Base-by-base conservation (phyloP, 1,140 invertebrate genomes). In the Bombus difficillimus region DNA sequence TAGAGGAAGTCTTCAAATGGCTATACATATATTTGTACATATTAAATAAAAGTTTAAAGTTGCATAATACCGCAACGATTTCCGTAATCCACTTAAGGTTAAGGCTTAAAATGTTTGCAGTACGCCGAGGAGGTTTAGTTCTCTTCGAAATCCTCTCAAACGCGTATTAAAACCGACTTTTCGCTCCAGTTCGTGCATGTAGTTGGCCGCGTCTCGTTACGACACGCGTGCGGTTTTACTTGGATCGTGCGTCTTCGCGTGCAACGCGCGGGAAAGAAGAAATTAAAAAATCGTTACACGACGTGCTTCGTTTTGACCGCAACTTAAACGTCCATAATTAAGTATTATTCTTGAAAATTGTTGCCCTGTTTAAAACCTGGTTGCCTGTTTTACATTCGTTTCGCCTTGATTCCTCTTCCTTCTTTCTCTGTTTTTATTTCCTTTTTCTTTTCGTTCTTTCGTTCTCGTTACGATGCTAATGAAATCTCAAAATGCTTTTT, bases 301-400 rank as follows among this genome's bases (percentile, higher is more conserved):
- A 77, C 47, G 9, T 15, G 57, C 37, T 34, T 41, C 69, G 69
- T 71, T n/a, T 71, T 41, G 69, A 73, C 41, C 39, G 41, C 41
- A 22, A 22, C 39, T 73, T 73, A 73, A 73, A 73, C n/a, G 41
- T 32, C 13, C 41, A 43, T 73, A 43, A 73, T 73, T 73, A 72
- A 39, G 39, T 43, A 73, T 73, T 66, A 79, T 68, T 47, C 64
- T 3, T 25, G 77, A 47, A 79, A 43, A 18, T 79, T 66, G 77
- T 25, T 43, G 28, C 15, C 25, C 34, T 13, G n/a, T 62, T 47
- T 3, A 62, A 34, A 69, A 80, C 0, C 5, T 22, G 39, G 41
- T 15, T 43, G 37, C 79, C 22, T 0, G 62, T 32, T 32, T 66
- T 32, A 28, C 28, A 22, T 53, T n/a, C 62, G n/a, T 6, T n/a